Evolutionary conservation across 2,797 vertebrate genomes (phyloP), one percentile per base, ranked within the genome.

Genomic region (Mastacembelus armatus): DNA sequence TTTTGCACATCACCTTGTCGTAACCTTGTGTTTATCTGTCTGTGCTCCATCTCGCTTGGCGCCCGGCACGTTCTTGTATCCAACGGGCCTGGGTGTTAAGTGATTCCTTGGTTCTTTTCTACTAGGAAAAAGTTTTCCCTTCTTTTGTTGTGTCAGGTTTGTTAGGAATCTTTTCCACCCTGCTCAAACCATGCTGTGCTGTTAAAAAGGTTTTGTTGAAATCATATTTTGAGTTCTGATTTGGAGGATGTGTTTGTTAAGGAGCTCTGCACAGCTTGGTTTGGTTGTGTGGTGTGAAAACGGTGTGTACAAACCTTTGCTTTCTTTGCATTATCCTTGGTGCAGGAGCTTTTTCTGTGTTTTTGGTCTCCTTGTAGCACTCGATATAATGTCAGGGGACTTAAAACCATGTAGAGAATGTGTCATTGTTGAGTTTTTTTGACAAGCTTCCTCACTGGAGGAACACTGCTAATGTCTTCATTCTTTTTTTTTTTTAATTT

Each of bases 361-460:
- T 84, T 89, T 87, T 32, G 43, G 84, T 92, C 86, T 91, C 90
- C 89, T 95, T 94, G 95, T 97, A 98, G 96, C 96, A 97, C 95
- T 98, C 95, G 94, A 78, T 95, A 93, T 95, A 92, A 93, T 94
- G 88, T 88, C 85, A 93, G 91, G 95, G 91, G 94, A 95, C 91
- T 94, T 79, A 67, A 91, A 89, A 86, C 76, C 83, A 84, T 95
- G 94, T 89, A 88, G 94, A 94, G 90, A 94, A 96, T 95, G 95
- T 96, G 85, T 95, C 93, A 94, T 95, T 95, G 93, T 95, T 94
- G 87, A 90, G 86, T 92, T 95, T 92, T 93, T 95, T 93, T 93
- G 93, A 92, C 96, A 88, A 94, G 96, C 95, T 93, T 95, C 95
- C 95, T 96, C 92, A 90, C 91, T 75, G 90, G 94, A 95, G 95